Base-by-base conservation (phyloP, 2,888 invertebrate species). In the Fissipunctia ypsillon region DNA sequence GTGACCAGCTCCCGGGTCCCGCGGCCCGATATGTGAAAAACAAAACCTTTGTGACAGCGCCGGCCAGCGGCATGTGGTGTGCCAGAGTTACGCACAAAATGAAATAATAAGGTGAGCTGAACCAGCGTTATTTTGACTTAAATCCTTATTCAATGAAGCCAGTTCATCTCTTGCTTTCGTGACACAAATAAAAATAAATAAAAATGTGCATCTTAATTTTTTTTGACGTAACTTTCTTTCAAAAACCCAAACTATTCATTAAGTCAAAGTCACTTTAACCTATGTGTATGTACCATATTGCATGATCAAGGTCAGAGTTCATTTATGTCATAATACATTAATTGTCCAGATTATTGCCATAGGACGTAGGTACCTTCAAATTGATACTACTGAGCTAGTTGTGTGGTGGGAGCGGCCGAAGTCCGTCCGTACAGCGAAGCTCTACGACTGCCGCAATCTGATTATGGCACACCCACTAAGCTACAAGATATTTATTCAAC, bases 381-480 rank as follows among this genome's bases (percentile, higher is more conserved):
- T 66, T 83, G 70, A 81, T 84, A 80, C 74, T 80, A 86, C 83
- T 84, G 81, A 87, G 80, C 86, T 76, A 85, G 84, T 81, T 89
- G 84, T 88, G 80, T 88, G 86, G 87, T 90, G 93, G 95, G 95
- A 95, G 95, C 95, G 95, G 94, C 92, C 91, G 88, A 90, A 91
- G 92, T 92, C 90, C 86, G 88, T 89, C 88, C 86, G 84, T 89
- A 87, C 69, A 69, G 87, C 84, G 96, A 96, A 96, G 95, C 95
- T 93, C 93, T 93, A 95, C 90, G 91, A 96, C 90, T 94, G 94
- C 94, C 94, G 95, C 95, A 96, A 96, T 95, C 96, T 94, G 95
- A 95, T 96, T 96, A 96, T 93, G 94, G 95, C 95, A 93, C 94
- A 94, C 94, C 94, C 93, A 92, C 91, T 88, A 87, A 89, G 90